These are phyloP conservation scores for Rhombomys opimus DNA, from an alignment of 2,113 vertebrate species.

Conservation along the genomic window DNA sequence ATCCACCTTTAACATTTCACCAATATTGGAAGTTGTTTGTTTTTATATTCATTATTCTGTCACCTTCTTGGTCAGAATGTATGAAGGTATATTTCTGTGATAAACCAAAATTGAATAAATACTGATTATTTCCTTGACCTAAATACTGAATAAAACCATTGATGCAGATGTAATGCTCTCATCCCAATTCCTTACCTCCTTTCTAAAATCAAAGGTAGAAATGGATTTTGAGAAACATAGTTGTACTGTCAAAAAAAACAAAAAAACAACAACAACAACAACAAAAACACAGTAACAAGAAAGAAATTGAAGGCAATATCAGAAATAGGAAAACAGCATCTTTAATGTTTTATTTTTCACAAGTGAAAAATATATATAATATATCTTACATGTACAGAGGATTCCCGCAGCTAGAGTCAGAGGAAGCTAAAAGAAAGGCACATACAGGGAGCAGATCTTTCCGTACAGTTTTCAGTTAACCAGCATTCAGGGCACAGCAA, in stretches of 20 bases:
- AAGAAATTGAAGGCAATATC: constrained; percentile 27
- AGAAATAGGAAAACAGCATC: constrained; percentile 67
- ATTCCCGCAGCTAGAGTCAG: constrained; percentile 39
- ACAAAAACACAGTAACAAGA: neutral
- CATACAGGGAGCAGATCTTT: neutral
- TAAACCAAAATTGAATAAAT: neutral
- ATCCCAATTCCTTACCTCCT: neutral
- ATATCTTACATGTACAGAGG: constrained; percentile 66
- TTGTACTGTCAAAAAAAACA: neutral
- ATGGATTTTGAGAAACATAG: constrained; percentile 29
- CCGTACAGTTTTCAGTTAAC: constrained; percentile 33
- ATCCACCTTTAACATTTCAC: neutral
- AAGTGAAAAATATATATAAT: constrained; percentile 73
- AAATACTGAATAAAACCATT: neutral
- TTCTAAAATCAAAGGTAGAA: constrained; percentile 51
- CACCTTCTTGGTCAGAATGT: neutral
- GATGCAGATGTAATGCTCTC: neutral
- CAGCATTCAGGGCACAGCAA: neutral
- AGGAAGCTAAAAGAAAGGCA: constrained; percentile 59
- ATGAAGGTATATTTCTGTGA: neutral
- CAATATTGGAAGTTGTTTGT: neutral
- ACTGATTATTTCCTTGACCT: neutral
- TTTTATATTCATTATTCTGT: neutral
- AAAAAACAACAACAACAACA: too few species aligned
- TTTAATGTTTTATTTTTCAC: constrained; percentile 77